Evolutionary conservation across 30 jellyfish, hydroid and myxozoan species (phyloP).

Genomic region (Chrysaora quinquecirrha): DNA sequence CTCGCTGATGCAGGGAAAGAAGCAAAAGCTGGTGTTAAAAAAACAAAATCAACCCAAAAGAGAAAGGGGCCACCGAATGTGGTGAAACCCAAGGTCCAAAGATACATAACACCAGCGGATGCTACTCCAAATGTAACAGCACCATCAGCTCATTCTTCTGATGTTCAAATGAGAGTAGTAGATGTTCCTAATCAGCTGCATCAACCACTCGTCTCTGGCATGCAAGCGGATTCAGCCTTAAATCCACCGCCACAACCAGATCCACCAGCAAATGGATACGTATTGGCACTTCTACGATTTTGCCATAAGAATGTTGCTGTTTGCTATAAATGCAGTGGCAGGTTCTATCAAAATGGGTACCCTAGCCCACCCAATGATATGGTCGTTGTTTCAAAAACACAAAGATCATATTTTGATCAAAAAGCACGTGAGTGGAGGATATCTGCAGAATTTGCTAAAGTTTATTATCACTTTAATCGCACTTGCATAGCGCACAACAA

Average conservation of each 20-base stretch:
- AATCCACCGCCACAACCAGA: not conserved
- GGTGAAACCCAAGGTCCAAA: not conserved
- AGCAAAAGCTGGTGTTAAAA: constrained; percentile 16
- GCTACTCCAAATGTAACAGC: not conserved
- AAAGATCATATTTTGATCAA: constrained; percentile 29
- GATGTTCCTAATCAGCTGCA: not conserved
- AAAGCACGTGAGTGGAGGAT: not conserved
- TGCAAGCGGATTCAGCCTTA: not conserved
- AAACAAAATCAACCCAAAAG: constrained; percentile 34
- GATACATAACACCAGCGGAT: not conserved
- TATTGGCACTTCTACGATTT: not conserved
- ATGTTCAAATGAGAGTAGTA: not conserved
- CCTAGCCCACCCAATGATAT: constrained; percentile 25
- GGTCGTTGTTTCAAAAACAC: constrained; percentile 23
- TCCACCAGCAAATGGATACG: not conserved
- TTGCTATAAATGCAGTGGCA: constrained; percentile 19
- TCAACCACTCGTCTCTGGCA: not conserved
- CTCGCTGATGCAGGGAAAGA: constrained; percentile 30
- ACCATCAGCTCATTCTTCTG: constrained; percentile 20
- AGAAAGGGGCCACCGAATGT: constrained; percentile 42
- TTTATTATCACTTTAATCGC: not conserved
- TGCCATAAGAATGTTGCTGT: constrained; percentile 7
- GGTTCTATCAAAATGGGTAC: constrained; percentile 1
- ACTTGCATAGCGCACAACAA: constrained; percentile 1
- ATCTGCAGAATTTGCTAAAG: constrained; percentile 3